Conservation (phyloP, 2,113 vertebrate genomes). For the Chionomys nivalis region DNA sequence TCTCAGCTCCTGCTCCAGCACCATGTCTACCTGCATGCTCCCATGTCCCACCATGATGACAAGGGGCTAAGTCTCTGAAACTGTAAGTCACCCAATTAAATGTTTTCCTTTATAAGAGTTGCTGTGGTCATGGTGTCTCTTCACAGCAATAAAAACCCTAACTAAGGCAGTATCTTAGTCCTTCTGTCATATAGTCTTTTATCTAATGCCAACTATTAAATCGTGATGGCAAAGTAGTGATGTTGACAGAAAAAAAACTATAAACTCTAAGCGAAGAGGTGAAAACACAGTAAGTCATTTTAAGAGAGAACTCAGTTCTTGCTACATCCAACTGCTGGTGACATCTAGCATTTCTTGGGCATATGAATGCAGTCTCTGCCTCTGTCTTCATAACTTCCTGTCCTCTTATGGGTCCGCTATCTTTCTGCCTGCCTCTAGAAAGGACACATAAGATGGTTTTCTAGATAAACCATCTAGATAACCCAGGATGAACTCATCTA, state of each 20-base stretch:
- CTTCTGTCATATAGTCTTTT: background rate
- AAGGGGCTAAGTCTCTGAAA: background rate
- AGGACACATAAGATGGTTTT: background rate
- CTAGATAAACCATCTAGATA: background rate
- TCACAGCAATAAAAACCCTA: background rate
- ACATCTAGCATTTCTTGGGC: rapidly evolving
- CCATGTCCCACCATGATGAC: background rate
- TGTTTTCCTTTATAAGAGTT: background rate
- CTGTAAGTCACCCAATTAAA: background rate
- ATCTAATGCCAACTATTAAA: background rate
- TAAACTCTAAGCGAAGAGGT: background rate
- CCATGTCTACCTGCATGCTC: background rate
- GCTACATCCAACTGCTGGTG: background rate
- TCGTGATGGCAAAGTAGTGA: no score
- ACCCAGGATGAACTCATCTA: background rate
- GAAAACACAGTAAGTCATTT: background rate
- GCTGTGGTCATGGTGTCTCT: background rate
- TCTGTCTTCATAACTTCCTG: background rate
- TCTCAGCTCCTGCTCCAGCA: background rate
- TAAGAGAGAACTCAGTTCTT: background rate
- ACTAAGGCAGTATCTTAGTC: background rate
- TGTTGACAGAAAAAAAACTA: background rate
- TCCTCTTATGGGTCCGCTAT: background rate
- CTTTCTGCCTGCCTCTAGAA: background rate
- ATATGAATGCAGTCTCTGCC: background rate